Evolutionary conservation across 2,113 vertebrate species (phyloP).

Genomic region (Caretta caretta): DNA sequence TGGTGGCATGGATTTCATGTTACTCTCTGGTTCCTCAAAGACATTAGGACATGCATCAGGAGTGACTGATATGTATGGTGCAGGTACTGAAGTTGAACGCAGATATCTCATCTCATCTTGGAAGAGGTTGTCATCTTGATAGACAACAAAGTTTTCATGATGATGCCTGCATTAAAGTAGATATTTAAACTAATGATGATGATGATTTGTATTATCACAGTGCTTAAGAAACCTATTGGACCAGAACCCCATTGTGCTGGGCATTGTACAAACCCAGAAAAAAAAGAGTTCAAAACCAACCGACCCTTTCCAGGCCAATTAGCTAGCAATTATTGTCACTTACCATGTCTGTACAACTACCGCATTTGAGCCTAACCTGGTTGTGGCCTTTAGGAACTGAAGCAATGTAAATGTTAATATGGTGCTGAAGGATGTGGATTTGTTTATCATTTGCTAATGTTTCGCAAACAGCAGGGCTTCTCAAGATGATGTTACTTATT

Average conservation of each 20-base stretch:
- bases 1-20: slow-evolving; percentile 99
- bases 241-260: neutral
- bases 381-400: neutral
- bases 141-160: slow-evolving; percentile 95
- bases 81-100: slow-evolving; percentile 96
- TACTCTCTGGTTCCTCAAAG: slow-evolving; percentile 97
- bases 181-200: slow-evolving; percentile 25
- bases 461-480: neutral
- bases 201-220: neutral
- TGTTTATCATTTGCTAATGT: neutral
- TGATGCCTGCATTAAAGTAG: slow-evolving; percentile 88
- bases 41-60: slow-evolving; percentile 98
- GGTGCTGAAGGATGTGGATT: neutral
- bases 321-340: fast-evolving
- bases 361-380: neutral
- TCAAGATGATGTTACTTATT: neutral
- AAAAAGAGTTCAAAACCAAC: neutral
- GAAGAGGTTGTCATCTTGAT: slow-evolving; percentile 98
- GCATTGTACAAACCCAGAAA: neutral
- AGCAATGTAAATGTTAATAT: neutral
- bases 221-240: neutral
- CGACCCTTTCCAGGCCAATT: neutral
- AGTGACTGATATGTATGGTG: slow-evolving; percentile 97
- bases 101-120: slow-evolving; percentile 99
- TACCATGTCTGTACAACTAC: neutral